Percentiles rank a stretch among this genome's conserved stretches.
These are phyloP conservation scores for Tragelaphus buxtoni DNA, from an alignment of 2,113 vertebrate genomes.

Conservation along the genomic window DNA sequence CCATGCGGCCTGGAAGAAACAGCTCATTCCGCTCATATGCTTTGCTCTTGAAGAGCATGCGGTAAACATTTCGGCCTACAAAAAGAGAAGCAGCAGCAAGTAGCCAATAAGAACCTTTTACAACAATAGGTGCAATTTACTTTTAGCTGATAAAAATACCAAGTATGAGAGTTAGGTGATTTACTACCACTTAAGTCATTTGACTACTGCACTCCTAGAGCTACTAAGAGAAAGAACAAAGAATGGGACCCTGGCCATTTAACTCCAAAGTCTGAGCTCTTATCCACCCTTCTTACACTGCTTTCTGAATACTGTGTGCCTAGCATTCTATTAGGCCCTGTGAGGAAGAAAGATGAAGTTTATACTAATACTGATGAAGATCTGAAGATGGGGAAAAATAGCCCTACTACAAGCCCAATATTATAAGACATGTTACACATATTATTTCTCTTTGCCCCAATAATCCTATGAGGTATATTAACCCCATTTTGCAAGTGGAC, in stretches of 20 bases:
- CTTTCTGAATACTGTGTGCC: neutral
- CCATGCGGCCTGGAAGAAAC: constrained; percentile 96
- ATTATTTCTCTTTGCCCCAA: neutral
- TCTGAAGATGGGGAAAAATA: neutral
- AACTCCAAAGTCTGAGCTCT: neutral
- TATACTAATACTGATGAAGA: neutral
- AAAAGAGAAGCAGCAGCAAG: neutral
- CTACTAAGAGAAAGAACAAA: constrained; percentile 19
- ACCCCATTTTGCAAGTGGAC: neutral
- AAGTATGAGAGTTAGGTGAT: constrained; percentile 9
- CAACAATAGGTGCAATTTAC: neutral
- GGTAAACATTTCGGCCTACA: constrained; percentile 94
- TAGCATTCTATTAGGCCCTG: neutral
- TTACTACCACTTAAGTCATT: neutral
- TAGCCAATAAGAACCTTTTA: neutral
- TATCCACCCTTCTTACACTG: neutral
- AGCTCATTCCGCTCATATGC: constrained; percentile 93
- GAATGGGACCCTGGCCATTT: neutral
- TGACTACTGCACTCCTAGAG: neutral
- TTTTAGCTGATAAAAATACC: neutral
- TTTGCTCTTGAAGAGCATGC: constrained; percentile 92
- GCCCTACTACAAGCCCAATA: neutral
- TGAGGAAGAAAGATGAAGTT: neutral
- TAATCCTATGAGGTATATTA: neutral
- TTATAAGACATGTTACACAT: neutral